phyloP scores from a whole-genome alignment of 2,797 vertebrate species.

The Mus spretus region DNA sequence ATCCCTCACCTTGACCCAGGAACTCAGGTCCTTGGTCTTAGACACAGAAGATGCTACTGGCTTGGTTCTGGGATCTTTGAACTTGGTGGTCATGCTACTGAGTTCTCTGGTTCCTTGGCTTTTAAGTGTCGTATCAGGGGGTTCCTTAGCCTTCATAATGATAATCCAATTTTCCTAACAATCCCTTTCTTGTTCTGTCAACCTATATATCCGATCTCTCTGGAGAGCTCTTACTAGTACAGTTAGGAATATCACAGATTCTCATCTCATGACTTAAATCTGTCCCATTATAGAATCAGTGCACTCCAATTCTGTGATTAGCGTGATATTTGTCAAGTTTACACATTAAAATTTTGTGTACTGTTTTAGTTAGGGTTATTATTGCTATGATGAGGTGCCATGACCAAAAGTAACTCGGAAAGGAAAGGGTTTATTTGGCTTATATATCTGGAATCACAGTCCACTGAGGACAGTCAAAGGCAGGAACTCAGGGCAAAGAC shows the following conservation, averaged over 20 bases:
- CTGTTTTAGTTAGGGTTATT: not conserved
- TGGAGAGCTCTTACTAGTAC: not conserved
- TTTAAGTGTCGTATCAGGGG: not conserved
- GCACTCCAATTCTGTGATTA: not conserved
- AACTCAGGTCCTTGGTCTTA: not conserved
- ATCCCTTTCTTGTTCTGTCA: not conserved
- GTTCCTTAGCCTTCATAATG: not conserved
- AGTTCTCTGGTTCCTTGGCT: not conserved
- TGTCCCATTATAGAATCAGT: not conserved
- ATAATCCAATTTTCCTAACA: not conserved
- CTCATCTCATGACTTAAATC: not conserved
- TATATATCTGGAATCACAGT: not conserved
- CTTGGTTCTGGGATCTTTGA: not conserved
- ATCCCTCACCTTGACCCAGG: not conserved
- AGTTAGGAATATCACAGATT: not conserved
- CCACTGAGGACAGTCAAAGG: not conserved
- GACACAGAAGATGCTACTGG: not conserved
- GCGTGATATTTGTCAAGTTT: not conserved
- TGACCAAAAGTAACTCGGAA: not conserved
- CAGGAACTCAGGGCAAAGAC: not conserved
- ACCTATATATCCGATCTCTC: not conserved
- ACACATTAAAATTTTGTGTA: not conserved
- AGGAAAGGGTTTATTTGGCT: not conserved
- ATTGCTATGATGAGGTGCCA: not conserved
- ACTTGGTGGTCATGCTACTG: not conserved